Evolutionary conservation across 2,797 vertebrate genomes (phyloP).

Genomic region (Gymnodraco acuticeps): DNA sequence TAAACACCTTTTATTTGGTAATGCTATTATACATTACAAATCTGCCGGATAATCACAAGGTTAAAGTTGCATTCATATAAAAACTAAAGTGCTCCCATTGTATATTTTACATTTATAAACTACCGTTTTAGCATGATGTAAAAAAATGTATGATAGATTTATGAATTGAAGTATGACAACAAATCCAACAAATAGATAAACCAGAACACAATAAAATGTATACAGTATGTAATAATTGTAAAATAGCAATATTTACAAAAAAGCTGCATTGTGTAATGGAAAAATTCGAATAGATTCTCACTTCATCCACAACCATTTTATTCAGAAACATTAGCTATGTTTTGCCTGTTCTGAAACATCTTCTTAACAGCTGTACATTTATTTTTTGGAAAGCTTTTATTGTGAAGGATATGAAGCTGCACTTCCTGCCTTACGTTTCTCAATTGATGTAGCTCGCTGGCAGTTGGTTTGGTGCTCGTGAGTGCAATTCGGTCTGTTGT

Average conservation of each 20-base stretch:
- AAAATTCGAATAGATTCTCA: background rate
- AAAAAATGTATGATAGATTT: background rate
- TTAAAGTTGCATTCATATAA: background rate
- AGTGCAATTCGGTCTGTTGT: constrained; percentile 57
- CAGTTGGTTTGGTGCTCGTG: constrained; percentile 38
- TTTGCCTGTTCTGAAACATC: background rate
- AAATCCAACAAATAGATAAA: background rate
- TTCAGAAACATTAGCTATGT: background rate
- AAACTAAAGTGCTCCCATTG: background rate
- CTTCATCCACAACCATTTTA: background rate
- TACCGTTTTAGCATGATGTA: background rate
- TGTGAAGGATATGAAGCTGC: constrained; percentile 14
- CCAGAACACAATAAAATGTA: background rate
- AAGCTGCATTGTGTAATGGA: background rate
- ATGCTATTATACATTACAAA: background rate
- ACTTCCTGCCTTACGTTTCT: background rate
- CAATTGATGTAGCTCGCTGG: constrained; percentile 31
- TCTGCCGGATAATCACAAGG: background rate
- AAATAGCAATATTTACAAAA: background rate
- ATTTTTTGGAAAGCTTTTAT: constrained; percentile 35
- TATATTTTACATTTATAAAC: background rate
- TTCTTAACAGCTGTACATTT: no score
- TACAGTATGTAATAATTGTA: background rate
- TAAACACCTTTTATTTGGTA: no score
- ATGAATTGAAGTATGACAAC: background rate